Conservation (phyloP, 2,113 vertebrate genomes). For the Erythrocercus mccallii region DNA sequence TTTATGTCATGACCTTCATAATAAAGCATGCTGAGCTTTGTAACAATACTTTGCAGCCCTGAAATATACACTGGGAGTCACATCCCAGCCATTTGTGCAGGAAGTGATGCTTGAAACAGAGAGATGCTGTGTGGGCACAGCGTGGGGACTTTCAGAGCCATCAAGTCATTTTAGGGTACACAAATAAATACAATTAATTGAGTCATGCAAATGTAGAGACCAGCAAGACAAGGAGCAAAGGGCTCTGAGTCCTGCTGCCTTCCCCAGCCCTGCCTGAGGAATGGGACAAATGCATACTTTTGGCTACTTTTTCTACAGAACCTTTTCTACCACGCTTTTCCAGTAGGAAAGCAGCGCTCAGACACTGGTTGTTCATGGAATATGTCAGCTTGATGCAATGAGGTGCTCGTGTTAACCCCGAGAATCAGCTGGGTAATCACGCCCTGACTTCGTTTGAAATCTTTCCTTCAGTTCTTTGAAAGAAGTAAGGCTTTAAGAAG, state of each 20-base stretch:
- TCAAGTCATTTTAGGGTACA: background rate
- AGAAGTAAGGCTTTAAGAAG: background rate
- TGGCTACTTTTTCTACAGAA: background rate
- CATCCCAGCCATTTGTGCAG: background rate
- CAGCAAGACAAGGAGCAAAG: background rate
- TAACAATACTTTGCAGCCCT: background rate
- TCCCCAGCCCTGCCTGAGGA: background rate
- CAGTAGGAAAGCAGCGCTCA: background rate
- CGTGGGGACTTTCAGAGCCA: background rate
- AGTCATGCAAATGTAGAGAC: background rate
- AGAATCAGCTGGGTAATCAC: background rate
- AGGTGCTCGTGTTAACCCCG: background rate
- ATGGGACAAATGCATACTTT: background rate
- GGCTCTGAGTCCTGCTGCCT: background rate
- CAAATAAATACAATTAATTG: background rate
- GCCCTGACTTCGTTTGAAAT: background rate
- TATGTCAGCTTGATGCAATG: background rate
- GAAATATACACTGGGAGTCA: background rate
- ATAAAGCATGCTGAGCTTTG: constrained; percentile 36
- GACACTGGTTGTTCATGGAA: background rate
- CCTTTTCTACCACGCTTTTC: background rate
- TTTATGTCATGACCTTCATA: background rate
- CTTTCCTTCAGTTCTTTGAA: background rate
- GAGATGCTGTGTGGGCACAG: background rate
- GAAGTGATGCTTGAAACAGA: background rate